These are phyloP conservation scores for Scalopus aquaticus DNA, from an alignment of 2,113 vertebrate genomes.

Conservation along the genomic window DNA sequence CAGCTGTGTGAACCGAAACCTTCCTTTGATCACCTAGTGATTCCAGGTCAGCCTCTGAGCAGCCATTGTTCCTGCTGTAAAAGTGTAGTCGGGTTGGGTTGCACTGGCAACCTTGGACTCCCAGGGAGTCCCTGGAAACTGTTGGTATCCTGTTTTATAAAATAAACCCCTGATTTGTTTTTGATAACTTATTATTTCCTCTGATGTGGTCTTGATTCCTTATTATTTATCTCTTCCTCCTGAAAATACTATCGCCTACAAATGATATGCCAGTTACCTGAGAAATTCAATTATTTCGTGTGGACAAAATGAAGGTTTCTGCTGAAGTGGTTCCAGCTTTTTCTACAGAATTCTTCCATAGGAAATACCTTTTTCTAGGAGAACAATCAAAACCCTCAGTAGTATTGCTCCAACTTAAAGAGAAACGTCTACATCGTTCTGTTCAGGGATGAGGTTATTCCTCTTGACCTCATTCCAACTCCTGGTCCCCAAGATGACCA, in stretches of 20 bases:
- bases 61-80: not conserved
- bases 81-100: not conserved
- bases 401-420: not conserved
- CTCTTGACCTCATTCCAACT: not conserved
- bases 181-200: not conserved
- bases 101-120: not conserved
- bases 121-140: not conserved
- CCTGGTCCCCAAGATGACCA: not conserved
- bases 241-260: not conserved
- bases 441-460: not conserved
- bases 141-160: not conserved
- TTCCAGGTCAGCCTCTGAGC: not conserved
- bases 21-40: not conserved
- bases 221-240: conserved; percentile 12
- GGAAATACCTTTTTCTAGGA: not conserved
- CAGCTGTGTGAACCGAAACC: not conserved
- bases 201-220: not conserved
- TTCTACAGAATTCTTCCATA: not conserved
- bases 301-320: not conserved
- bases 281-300: conserved; percentile 33
- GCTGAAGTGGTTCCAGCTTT: conserved; percentile 29
- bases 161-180: conserved; percentile 42
- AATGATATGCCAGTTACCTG: not conserved
- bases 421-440: not conserved
- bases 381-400: not conserved